Base-by-base conservation (phyloP, 64 coral and sea anemone species). In the Platygyra sinensis region DNA sequence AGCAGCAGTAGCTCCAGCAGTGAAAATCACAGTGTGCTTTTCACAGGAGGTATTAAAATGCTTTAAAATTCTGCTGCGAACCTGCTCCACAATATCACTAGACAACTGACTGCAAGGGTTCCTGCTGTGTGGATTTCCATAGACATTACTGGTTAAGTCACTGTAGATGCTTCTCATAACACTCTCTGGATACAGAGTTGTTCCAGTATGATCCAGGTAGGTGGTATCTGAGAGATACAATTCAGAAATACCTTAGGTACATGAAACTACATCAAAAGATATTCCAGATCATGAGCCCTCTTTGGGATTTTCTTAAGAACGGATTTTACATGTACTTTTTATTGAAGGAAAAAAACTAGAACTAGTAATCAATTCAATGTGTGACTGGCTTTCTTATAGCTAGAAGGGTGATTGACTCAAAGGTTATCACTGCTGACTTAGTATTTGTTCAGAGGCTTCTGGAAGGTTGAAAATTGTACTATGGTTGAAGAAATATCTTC, bases 81-180 rank as follows among this genome's bases (percentile, higher is more conserved):
- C 91, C 83, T 99, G 91, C 60, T 95, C 87, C 76, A 94, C 82
- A 30, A 61, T 71, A 76, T 94, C 88, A 51, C 82, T 88, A 54
- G 94, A 79, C 30, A 83, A 78, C 32, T 96, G 90, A 67, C 97
- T 99, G 75, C 94, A 96, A 4, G 22, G 91, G 76, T 85, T 96
- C 9, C 86, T 86, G 65, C 97, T 99, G 51, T 99, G 97, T 7
- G 97, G 97, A 42, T 99, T 99, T 6, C 97, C 94, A 92, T 99
- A 99, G 8, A 96, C 78, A 75, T 96, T 90, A 19, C 69, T 60
- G 20, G 84, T 85, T 9, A 99, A 87, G 59, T 99, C 94, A 72
- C 84, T 61, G 3, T 72, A 84, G 36, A 87, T 38, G 60, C 57
- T 99, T 61, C 93, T 79, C 20, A 99, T 33, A 61, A 96, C 78